Conservation (phyloP, 2,113 vertebrate species). For the Murina feae region DNA sequence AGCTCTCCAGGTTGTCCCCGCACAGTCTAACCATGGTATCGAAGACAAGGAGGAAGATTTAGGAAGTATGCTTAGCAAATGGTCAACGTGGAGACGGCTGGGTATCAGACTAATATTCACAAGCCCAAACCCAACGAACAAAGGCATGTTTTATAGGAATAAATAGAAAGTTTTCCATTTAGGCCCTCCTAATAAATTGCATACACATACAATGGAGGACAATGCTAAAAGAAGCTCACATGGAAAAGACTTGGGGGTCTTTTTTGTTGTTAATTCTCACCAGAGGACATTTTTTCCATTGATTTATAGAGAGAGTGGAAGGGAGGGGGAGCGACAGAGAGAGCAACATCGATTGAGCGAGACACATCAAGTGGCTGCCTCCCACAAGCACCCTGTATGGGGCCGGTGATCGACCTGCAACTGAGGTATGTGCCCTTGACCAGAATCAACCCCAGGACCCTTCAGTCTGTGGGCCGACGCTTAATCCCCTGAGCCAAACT, state of each 20-base stretch:
- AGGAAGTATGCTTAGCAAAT: background rate
- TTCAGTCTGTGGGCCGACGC: too few species aligned
- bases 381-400: too few species aligned
- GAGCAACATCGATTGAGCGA: too few species aligned
- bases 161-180: background rate
- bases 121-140: background rate
- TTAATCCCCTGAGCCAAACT: too few species aligned
- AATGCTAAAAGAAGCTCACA: background rate
- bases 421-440: too few species aligned
- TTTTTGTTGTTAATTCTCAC: too few species aligned
- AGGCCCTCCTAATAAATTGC: background rate
- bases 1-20: background rate
- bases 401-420: too few species aligned
- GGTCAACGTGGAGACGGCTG: background rate
- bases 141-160: background rate
- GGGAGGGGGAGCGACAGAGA: too few species aligned
- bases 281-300: too few species aligned
- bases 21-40: background rate
- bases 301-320: too few species aligned
- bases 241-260: background rate
- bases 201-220: background rate
- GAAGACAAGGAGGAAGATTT: background rate
- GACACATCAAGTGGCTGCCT: too few species aligned
- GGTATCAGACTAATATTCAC: background rate
- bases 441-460: too few species aligned